These are phyloP conservation scores for Penaeus monodon DNA, from an alignment of 2,888 invertebrate genomes.

Conservation along the genomic window DNA sequence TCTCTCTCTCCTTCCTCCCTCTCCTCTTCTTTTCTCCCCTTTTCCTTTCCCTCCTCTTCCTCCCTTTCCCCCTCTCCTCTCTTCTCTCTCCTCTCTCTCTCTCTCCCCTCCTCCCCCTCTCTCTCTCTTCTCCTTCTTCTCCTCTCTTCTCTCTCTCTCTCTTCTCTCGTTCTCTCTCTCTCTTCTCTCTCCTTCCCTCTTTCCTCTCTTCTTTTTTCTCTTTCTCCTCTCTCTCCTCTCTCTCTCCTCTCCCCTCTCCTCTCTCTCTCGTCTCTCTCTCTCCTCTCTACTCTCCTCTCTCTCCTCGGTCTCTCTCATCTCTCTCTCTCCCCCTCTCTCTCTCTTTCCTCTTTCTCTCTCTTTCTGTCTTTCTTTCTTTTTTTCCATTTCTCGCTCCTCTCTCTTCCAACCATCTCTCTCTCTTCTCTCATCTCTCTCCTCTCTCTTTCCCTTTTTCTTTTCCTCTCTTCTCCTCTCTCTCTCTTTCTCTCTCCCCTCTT, in stretches of 20 bases:
- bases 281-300: not conserved
- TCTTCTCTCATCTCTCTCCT: constrained; percentile 5
- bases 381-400: not conserved
- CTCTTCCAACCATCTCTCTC: not conserved
- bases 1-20: too few relatives aligned
- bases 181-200: too few relatives aligned
- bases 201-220: not conserved
- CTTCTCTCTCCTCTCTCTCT: too few relatives aligned
- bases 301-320: too few relatives aligned
- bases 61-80: not conserved
- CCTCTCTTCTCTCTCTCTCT: not conserved
- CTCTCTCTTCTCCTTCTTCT: not conserved
- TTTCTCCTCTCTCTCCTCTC: not conserved
- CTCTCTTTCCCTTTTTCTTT: not conserved
- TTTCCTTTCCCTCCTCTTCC: not conserved
- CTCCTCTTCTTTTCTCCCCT: not conserved
- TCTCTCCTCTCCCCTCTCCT: too few relatives aligned
- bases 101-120: not conserved
- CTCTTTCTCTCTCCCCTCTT: not conserved
- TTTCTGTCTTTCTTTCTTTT: not conserved
- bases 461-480: too few relatives aligned
- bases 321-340: not conserved
- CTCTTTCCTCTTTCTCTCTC: not conserved
- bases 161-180: not conserved
- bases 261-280: not conserved